A percentile compares a stretch with the other conserved stretches of the same genome.
Conservation (phyloP, 2,113 vertebrate species). For the Jaculus jaculus region DNA sequence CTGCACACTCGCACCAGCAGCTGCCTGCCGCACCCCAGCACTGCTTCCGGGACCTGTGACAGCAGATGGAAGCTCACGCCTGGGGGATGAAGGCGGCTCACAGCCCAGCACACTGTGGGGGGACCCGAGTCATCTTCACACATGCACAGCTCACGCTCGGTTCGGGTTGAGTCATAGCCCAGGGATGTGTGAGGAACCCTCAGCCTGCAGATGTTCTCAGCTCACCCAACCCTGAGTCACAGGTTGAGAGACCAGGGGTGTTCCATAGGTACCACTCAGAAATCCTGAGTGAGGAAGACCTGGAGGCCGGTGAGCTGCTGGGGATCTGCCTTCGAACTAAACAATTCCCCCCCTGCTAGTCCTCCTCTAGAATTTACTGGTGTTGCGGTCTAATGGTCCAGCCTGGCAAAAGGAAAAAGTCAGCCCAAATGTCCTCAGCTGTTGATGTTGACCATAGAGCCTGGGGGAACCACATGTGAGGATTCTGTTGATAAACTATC, state of each 20-base stretch:
- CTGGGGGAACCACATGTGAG: rapidly evolving
- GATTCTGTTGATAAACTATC: background rate
- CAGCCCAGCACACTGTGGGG: no score
- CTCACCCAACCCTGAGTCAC: background rate
- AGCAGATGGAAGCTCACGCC: background rate
- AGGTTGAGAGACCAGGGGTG: rapidly evolving
- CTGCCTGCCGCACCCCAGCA: rapidly evolving
- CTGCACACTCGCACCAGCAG: rapidly evolving
- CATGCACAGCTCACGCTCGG: rapidly evolving
- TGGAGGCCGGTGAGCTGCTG: rapidly evolving
- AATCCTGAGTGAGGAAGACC: rapidly evolving
- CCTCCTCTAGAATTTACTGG: background rate
- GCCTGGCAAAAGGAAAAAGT: rapidly evolving
- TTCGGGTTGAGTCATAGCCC: background rate
- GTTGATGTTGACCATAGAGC: rapidly evolving
- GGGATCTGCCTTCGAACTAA: background rate
- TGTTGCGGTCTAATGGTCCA: rapidly evolving
- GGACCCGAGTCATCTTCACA: rapidly evolving
- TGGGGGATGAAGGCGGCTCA: background rate
- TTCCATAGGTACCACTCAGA: rapidly evolving
- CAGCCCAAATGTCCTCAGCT: rapidly evolving
- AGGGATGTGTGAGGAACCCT: rapidly evolving
- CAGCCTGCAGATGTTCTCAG: rapidly evolving
- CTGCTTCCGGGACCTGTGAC: rapidly evolving
- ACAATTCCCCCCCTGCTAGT: rapidly evolving